Evolutionary conservation across 1,140 invertebrate species (phyloP), one percentile per base, ranked within the genome.

Genomic region (Phymastichus coffea): DNA sequence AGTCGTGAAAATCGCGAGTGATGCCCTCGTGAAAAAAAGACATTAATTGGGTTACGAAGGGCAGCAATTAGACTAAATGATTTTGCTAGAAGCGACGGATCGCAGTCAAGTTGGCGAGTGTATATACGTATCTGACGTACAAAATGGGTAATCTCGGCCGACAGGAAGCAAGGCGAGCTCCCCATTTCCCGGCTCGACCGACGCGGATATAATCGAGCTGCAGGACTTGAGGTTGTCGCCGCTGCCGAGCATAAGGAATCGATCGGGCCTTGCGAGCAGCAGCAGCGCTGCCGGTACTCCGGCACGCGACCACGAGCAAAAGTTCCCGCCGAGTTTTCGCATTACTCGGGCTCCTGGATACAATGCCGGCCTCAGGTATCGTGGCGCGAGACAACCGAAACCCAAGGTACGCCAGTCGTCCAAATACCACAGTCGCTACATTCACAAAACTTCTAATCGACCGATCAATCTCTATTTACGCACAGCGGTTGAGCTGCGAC

Each of bases 141-240:
- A 33, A 33, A 12, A 7, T 33, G 28, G 6, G 28, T 33, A 6
- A n/a, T n/a, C 15, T 17, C 38, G 12, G n/a, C n/a, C 17, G 9
- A 25, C 63, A 80, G 81, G 72, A 55, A 78, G 76, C 64, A 82
- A 82, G 69, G 60, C 67, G 7, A 72, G 67, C 57, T 79, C 73
- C 23, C 74, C 73, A 20, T 76, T 75, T 61, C 70, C 74, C 37
- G 77, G 76, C 22, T 69, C 70, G 1, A 79, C 77, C 1, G 76
- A 80, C 17, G 72, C 75, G 9, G 78, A 78, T 37, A 79, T 80
- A 43, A 92, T 92, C 57, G 89, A 92, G 71, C 80, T 93, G 26
- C 87, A 92, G 72, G 90, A 93, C 69, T 81, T 93, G 7, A 79
- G 88, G 67, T 85, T 92, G 84, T 93, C 91, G 46, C 92, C 92